These are phyloP conservation scores for Pelvicachromis taeniatus DNA, from an alignment of 2,113 vertebrate genomes.

Conservation along the genomic window DNA sequence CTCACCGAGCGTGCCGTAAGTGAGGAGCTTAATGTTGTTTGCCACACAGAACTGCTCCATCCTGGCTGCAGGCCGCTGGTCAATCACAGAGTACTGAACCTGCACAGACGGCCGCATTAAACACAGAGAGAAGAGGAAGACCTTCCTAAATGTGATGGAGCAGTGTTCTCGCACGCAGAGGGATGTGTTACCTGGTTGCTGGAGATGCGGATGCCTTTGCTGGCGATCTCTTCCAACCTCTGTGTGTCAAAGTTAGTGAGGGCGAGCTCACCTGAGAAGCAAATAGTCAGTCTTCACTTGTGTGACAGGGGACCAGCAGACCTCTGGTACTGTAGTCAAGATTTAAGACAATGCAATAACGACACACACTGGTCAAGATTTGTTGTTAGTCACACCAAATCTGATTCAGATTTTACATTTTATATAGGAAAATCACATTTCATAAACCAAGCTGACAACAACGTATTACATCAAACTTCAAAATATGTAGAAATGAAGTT, in stretches of 20 bases:
- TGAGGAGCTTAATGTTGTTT: slow-evolving; percentile 49
- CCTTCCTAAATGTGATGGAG: not conserved
- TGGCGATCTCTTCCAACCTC: slow-evolving; percentile 52
- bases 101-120: not conserved
- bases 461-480: no score
- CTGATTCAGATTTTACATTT: no score
- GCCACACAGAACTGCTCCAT: slow-evolving; percentile 58
- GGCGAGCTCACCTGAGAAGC: slow-evolving; percentile 36
- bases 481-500: no score
- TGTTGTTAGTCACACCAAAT: not conserved
- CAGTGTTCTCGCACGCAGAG: not conserved
- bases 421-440: no score
- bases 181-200: slow-evolving; percentile 52
- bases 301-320: not conserved
- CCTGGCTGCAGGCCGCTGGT: slow-evolving; percentile 41
- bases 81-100: slow-evolving; percentile 60
- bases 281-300: not conserved
- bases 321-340: not conserved
- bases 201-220: slow-evolving; percentile 50
- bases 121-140: not conserved
- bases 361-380: not conserved
- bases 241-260: slow-evolving; percentile 63
- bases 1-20: slow-evolving; percentile 58
- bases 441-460: no score
- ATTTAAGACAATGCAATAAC: not conserved